A percentile compares a stretch with the other conserved stretches of the same genome.
Conservation (phyloP, 1,140 invertebrate genomes). For the Drosophila oshimai region DNA sequence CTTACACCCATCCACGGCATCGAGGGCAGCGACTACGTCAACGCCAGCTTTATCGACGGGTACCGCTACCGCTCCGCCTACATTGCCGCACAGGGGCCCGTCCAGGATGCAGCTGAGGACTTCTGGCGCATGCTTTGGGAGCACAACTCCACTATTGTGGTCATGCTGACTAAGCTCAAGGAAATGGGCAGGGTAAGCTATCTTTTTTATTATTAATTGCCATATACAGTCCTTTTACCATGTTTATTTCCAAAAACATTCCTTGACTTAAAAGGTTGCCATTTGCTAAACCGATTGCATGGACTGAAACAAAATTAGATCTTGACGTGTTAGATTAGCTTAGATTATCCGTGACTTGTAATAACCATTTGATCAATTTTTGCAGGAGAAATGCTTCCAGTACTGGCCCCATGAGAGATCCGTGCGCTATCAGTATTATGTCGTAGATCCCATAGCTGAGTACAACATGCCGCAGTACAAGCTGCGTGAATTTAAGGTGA, state of each 20-base stretch:
- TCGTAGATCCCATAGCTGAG: constrained; percentile 99
- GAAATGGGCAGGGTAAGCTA: constrained; percentile 96
- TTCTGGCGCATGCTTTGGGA: constrained; percentile 99
- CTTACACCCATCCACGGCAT: constrained; percentile 94
- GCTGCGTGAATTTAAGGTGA: constrained; percentile 97
- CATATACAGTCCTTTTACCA: no score
- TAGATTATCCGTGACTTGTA: not conserved
- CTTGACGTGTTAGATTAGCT: no score
- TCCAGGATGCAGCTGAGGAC: constrained; percentile 97
- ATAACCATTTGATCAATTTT: not conserved
- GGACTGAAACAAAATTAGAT: no score
- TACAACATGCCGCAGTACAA: constrained; percentile 99
- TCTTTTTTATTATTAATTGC: not conserved
- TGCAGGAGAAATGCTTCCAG: constrained; percentile 97
- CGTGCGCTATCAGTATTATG: constrained; percentile 97
- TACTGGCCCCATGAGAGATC: constrained; percentile 99
- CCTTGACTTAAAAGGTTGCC: no score
- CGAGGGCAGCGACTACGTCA: constrained; percentile 99
- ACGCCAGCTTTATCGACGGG: constrained; percentile 98
- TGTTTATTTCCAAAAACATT: not conserved
- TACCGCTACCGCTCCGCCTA: constrained; percentile 96
- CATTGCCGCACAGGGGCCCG: constrained; percentile 98
- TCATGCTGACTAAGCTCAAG: constrained; percentile 98
- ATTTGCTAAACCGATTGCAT: no score
- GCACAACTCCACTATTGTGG: constrained; percentile 99